phyloP scores from a whole-genome alignment of 2,113 vertebrate species.

The Corythornis madagascariensis region DNA sequence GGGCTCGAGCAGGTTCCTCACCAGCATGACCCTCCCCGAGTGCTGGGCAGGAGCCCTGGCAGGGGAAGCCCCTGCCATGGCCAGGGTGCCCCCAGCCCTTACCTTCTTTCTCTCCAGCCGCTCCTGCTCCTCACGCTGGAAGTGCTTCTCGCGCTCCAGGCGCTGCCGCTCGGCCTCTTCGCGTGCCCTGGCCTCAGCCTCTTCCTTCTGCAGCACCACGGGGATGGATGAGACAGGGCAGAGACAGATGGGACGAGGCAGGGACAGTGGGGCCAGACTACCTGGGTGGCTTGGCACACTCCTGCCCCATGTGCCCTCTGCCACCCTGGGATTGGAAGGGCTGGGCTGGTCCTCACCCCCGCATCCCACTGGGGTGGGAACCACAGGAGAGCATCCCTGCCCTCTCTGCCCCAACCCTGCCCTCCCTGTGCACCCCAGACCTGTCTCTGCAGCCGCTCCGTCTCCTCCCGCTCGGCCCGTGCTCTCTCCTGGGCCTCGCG shows the following conservation, averaged over 20 bases:
- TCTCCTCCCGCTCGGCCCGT: constrained; percentile 85
- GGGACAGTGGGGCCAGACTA: not conserved
- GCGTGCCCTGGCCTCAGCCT: constrained; percentile 84
- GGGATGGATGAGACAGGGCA: not conserved
- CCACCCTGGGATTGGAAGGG: not conserved
- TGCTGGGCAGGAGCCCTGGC: not conserved
- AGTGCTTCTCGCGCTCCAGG: constrained; percentile 94
- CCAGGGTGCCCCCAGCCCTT: not conserved
- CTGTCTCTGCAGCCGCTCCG: constrained; percentile 90
- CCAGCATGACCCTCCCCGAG: not conserved
- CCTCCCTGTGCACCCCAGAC: constrained; percentile 51
- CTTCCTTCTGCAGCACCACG: constrained; percentile 81
- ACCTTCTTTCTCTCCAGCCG: constrained; percentile 96
- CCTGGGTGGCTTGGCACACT: not conserved
- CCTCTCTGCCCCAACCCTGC: not conserved
- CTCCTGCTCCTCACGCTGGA: constrained; percentile 96
- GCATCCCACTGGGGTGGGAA: not conserved
- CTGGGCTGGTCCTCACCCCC: not conserved
- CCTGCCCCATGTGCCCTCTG: not conserved
- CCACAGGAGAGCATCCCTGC: not conserved
- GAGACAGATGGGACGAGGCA: accelerated
- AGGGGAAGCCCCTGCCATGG: not conserved
- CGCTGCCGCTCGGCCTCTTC: constrained; percentile 91
- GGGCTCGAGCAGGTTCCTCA: not conserved
- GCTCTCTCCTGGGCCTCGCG: constrained; percentile 79